These are phyloP conservation scores for Steinernema carpocapsae DNA, from an alignment of 2,888 invertebrate species.

Conservation along the genomic window DNA sequence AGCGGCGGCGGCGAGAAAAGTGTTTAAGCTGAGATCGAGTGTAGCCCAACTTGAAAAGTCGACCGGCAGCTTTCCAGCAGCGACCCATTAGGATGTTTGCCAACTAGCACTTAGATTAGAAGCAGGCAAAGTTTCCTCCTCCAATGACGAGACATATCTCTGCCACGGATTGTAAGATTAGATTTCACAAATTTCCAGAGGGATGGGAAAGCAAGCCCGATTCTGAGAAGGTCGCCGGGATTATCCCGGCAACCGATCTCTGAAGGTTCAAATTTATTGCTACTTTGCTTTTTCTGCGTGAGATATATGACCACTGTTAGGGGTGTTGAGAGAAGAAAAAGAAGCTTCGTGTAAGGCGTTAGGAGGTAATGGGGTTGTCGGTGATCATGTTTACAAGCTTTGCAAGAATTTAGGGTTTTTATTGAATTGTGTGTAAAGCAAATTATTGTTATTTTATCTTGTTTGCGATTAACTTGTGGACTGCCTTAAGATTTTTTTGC, in stretches of 20 bases:
- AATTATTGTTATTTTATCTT: no score
- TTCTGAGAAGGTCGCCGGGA: background rate
- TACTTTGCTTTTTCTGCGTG: background rate
- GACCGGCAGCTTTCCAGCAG: background rate
- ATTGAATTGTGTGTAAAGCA: no score
- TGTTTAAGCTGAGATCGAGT: no score
- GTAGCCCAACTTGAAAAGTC: background rate
- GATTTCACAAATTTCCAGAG: background rate
- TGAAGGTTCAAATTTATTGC: background rate
- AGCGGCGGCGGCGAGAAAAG: no score
- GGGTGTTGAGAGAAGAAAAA: no score
- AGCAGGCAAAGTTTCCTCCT: background rate
- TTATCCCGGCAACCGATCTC: background rate
- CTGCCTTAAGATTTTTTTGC: no score
- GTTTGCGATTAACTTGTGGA: no score
- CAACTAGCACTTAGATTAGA: slow-evolving; percentile 1
- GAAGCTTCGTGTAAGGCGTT: no score
- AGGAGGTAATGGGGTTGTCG: no score
- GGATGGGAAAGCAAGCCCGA: background rate
- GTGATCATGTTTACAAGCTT: no score
- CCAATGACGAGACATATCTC: background rate
- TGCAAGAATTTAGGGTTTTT: no score
- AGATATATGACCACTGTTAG: no score
- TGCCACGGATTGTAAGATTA: background rate
- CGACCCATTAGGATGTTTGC: slow-evolving; percentile 8